Base-by-base conservation (phyloP, 37 sponge, comb jelly and placozoan genomes). In the Ianthella basta region DNA sequence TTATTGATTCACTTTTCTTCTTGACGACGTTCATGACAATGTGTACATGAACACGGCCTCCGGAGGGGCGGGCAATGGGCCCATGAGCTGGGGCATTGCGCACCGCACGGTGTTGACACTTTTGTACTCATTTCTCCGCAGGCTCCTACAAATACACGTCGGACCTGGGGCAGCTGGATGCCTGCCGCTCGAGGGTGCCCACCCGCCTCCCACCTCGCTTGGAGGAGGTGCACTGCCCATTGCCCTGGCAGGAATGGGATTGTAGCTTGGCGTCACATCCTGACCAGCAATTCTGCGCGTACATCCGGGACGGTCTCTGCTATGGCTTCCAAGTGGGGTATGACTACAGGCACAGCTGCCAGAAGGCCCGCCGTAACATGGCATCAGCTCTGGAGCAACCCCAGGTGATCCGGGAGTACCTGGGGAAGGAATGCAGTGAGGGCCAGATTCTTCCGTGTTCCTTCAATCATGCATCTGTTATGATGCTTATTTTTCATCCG, bases 401-500 rank as follows among this genome's bases (percentile, higher is more conserved):
- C 1, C 56, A 84, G 60, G 74, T 84, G 3, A 60, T 84, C 2
- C 0, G 10, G 21, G 41, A 32, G 0, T 84, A 72, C 39, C 20
- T 84, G 74, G 50, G 15, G n/a, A 35, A 27, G 38, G 84, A 84
- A 37, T 16, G 82, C 50, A 25, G 13, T 14, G 66, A 32, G 27
- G 66, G 82, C 1, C 16, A 66, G 44, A 13, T 82, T 0, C 13
- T 82, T 56, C 10, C 30, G 39, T 29, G 85, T 82, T 21, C 33
- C 54, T 15, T 10, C 19, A 15, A 30, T 80, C 35, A 84, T 79
- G 73, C 82, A 89, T 30, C 18, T 89, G 30, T 30, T 89, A 27
- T 40, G 81, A 15, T 80, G 81, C 55, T 56, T 89, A 30, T 30
- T 70, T 56, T 89, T 84, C 41, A 53, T 84, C 23, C n/a, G 20